Evolutionary conservation across 2,888 invertebrate species (phyloP), one percentile per base, ranked within the genome.

Genomic region (Agrotis ipsilon): DNA sequence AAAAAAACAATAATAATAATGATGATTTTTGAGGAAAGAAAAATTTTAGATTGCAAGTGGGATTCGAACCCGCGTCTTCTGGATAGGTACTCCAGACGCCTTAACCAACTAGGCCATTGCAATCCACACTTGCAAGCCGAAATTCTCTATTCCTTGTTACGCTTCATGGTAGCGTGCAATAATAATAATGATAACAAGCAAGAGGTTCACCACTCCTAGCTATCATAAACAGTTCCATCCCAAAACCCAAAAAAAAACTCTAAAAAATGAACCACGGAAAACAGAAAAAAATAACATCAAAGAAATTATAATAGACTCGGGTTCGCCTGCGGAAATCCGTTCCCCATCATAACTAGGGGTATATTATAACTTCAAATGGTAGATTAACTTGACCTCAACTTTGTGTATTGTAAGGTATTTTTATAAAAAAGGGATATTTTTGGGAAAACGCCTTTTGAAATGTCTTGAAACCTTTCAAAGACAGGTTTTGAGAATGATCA

Each of bases 281-380:
- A 86, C 88, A 88, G 83, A 80, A 84, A 84, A 86, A 86, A 81
- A 85, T 85, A 78, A 86, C 88, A 89, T 91, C 90, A 90, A 91
- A 89, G 84, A 87, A 85, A 90, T 78, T 87, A 89, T 90, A 89
- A 92, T 90, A 92, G 89, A 89, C 88, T 83, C 83, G 82, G 81
- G 79, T 87, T 87, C 83, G 83, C 86, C 84, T 69, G 75, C 86
- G 90, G 91, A 91, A 88, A 91, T 89, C 90, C 90, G 85, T 78
- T 84, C 65, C 80, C 87, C 88, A 86, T 92, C 90, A 91, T 92
- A 92, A 91, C 90, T 86, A 75, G 86, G 84, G 84, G 84, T 76
- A 85, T 84, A 86, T 85, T 88, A 88, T 85, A 86, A 88, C 87
- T 89, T 89, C 88, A 83, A 87, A 75, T 82, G 63, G 59, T 64